phyloP scores from a whole-genome alignment of 2,113 vertebrate species.

The Verasper variegatus region DNA sequence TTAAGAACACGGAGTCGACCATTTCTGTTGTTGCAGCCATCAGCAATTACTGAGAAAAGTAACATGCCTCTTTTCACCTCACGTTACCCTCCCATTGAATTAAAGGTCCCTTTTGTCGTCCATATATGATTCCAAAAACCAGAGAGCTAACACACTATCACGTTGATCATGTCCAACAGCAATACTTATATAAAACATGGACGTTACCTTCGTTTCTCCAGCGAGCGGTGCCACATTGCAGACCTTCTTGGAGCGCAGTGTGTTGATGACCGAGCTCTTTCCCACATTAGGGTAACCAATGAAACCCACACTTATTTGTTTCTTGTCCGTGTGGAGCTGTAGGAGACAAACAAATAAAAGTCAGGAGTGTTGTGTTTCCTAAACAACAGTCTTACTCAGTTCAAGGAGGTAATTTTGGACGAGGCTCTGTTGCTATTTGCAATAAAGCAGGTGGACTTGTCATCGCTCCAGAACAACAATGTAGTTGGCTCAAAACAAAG shows the following conservation, averaged over 20 bases:
- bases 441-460: conserved; percentile 26
- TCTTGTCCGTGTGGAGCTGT: conserved; percentile 97
- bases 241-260: conserved; percentile 95
- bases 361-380: conserved; percentile 12
- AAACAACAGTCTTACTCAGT: neutral
- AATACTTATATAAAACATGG: neutral
- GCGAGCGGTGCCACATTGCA: conserved; percentile 97
- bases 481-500: conserved; percentile 25
- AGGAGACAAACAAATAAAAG: conserved; percentile 37
- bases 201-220: conserved; percentile 94
- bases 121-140: neutral
- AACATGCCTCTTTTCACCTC: conserved; percentile 18
- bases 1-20: conserved; percentile 5
- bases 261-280: conserved; percentile 98
- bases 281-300: conserved; percentile 99
- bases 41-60: neutral
- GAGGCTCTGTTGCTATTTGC: conserved; percentile 12
- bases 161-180: neutral
- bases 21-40: conserved; percentile 44
- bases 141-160: neutral
- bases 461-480: conserved; percentile 16
- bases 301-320: conserved; percentile 98
- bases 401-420: conserved; percentile 26
- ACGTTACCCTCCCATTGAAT: neutral
- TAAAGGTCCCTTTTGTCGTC: neutral